Evolutionary conservation across 64 coral and sea anemone genomes (phyloP), one percentile per base, ranked within the genome.

Genomic region (Montipora sp.): DNA sequence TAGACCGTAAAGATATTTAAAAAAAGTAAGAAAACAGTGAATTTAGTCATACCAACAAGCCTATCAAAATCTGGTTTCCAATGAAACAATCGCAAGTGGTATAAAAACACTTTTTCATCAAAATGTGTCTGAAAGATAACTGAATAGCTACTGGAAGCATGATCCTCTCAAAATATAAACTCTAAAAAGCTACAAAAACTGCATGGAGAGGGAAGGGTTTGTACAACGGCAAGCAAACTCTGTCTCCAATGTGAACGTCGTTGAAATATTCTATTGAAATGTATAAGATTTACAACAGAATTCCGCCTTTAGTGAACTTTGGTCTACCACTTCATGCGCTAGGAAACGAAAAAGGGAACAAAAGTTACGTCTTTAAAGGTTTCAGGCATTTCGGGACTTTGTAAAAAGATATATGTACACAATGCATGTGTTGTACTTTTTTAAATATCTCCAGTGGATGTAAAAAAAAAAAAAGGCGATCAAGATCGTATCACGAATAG

Each of bases 71-170:
- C 27, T 36, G 63, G 6, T 67, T 67, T 67, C 63, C 63, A 67
- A 67, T 67, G 7, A 67, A 67, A 67, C 18, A 67, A 67, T 67
- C 63, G 4, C 63, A 67, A 67, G 63, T 67, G 0, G 63, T 12
- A 67, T 7, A 67, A 67, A 67, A 67, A 8, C 63, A 67, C 0
- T 19, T 67, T 67, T 67, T 67, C 18, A 67, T 67, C 63, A 67
- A 67, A 67, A 67, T 67, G 4, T 67, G 63, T 0, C 18, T 67
- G 63, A 67, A 67, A 67, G 63, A 67, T 67, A 67, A 67, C 63
- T 67, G 63, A 67, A 67, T 67, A 67, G 63, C 63, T 74, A 74
- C 71, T 24, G 21, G 71, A 74, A 74, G 71, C 71, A 27, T 22
- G 71, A 74, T 5, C 21, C 63, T 67, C 63, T 67, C 63, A 67